A percentile compares a stretch with the other conserved stretches of the same genome.
phyloP scores from a whole-genome alignment of 2,888 invertebrate genomes.

The Noctua pronuba region DNA sequence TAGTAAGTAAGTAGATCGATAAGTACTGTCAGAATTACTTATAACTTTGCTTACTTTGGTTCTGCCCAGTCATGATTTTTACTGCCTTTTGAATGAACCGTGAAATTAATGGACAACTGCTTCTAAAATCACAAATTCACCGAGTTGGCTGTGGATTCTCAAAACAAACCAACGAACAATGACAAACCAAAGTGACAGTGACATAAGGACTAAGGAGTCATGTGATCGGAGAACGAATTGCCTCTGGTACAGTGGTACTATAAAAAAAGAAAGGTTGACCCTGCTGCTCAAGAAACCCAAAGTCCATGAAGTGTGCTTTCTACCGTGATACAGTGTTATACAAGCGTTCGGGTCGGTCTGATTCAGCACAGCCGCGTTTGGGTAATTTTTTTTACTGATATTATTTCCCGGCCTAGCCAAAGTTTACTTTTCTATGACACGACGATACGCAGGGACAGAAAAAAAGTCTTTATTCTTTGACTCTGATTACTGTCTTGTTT shows the following conservation, averaged over 20 bases:
- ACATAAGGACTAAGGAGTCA: not conserved
- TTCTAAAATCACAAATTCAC: not conserved
- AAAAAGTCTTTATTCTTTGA: not conserved
- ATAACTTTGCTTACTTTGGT: slow-evolving; percentile 43
- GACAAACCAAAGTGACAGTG: not conserved
- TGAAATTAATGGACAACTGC: not conserved
- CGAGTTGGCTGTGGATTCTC: not conserved
- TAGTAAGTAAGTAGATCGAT: not conserved
- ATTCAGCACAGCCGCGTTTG: not conserved
- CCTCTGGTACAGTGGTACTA: too few species aligned
- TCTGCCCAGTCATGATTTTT: slow-evolving; percentile 33
- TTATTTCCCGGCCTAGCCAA: not conserved
- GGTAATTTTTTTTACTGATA: not conserved
- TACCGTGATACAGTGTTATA: not conserved
- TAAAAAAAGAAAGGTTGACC: not conserved
- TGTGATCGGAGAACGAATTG: not conserved
- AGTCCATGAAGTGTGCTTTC: not conserved
- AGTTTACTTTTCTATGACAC: not conserved
- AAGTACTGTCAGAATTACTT: not conserved
- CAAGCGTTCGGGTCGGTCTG: not conserved
- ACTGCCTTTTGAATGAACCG: not conserved
- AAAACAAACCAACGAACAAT: not conserved
- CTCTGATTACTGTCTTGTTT: not conserved
- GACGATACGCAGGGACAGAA: not conserved
- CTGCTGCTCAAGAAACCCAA: too few species aligned